phyloP scores from a whole-genome alignment of 2,888 invertebrate genomes.

The Agriotes lineatus region DNA sequence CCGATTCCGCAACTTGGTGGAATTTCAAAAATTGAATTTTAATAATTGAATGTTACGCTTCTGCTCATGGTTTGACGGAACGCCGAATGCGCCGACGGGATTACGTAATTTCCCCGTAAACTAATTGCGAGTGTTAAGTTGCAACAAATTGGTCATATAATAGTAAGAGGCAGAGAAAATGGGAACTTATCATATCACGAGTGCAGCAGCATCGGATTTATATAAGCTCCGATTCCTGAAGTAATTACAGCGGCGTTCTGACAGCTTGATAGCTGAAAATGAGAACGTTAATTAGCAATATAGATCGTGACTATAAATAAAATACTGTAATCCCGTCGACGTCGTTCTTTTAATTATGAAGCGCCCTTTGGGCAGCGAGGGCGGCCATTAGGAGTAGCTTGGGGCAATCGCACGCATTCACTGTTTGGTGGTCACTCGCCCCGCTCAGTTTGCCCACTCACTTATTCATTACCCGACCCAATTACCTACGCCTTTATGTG shows the following conservation, averaged over 20 bases:
- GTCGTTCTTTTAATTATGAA: conserved; percentile 65
- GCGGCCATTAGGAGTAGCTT: conserved; percentile 57
- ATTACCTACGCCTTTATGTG: conserved; percentile 59
- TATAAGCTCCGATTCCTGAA: conserved; percentile 40
- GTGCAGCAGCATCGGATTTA: conserved; percentile 27
- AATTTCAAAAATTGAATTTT: too few relatives aligned
- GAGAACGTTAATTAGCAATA: conserved; percentile 66
- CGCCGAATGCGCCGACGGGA: too few relatives aligned
- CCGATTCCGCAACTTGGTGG: too few relatives aligned
- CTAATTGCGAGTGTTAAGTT: too few relatives aligned
- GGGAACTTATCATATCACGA: background rate
- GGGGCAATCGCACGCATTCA: conserved; percentile 52
- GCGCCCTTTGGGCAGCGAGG: conserved; percentile 58
- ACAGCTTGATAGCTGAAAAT: conserved; percentile 63
- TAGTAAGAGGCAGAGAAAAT: background rate
- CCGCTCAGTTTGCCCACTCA: conserved; percentile 47
- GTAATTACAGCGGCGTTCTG: conserved; percentile 58
- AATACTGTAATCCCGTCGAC: conserved; percentile 64
- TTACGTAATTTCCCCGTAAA: too few relatives aligned
- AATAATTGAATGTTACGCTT: too few relatives aligned
- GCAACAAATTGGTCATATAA: too few relatives aligned
- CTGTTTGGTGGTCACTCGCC: conserved; percentile 48
- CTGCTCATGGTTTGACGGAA: too few relatives aligned
- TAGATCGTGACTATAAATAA: conserved; percentile 67
- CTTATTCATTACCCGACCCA: conserved; percentile 60